A percentile compares a stretch with the other conserved stretches of the same genome.
Evolutionary conservation across 2,888 invertebrate species (phyloP).

Genomic region (Stegophylla sp.): DNA sequence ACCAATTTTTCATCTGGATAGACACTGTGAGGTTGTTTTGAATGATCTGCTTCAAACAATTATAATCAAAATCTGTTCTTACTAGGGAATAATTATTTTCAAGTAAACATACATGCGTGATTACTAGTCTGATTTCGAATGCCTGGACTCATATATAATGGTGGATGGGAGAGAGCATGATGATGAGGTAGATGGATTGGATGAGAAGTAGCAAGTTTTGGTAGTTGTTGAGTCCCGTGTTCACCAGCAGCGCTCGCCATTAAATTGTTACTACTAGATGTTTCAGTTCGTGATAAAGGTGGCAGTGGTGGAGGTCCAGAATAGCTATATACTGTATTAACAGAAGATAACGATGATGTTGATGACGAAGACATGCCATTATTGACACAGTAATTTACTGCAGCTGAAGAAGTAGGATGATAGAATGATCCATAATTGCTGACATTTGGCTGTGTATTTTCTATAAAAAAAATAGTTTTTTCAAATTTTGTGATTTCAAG

Average conservation of each 20-base stretch:
- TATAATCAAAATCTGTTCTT: neutral
- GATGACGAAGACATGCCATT: conserved; percentile 29
- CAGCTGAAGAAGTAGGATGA: conserved; percentile 19
- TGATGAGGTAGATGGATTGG: conserved; percentile 19
- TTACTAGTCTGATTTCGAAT: conserved; percentile 47
- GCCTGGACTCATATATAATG: conserved; percentile 46
- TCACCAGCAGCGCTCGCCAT: conserved; percentile 11
- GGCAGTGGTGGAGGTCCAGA: conserved; percentile 28
- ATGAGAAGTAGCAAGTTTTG: conserved; percentile 17
- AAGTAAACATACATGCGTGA: conserved; percentile 37
- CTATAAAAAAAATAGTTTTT: conserved; percentile 20
- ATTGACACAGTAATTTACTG: conserved; percentile 49
- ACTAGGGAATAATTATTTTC: neutral
- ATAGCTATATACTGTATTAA: conserved; percentile 48
- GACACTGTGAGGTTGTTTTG: conserved; percentile 14
- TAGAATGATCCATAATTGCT: conserved; percentile 47
- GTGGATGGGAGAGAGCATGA: conserved; percentile 13
- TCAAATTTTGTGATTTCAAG: neutral
- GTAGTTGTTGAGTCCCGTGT: conserved; percentile 11
- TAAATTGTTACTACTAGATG: conserved; percentile 16
- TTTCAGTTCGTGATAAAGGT: conserved; percentile 23
- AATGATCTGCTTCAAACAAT: conserved; percentile 18
- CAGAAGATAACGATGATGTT: conserved; percentile 27
- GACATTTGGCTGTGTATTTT: conserved; percentile 47
- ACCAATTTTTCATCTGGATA: conserved; percentile 30